These are phyloP conservation scores for Rhorus exstirpatorius DNA, from an alignment of 2,888 invertebrate species.

Conservation along the genomic window DNA sequence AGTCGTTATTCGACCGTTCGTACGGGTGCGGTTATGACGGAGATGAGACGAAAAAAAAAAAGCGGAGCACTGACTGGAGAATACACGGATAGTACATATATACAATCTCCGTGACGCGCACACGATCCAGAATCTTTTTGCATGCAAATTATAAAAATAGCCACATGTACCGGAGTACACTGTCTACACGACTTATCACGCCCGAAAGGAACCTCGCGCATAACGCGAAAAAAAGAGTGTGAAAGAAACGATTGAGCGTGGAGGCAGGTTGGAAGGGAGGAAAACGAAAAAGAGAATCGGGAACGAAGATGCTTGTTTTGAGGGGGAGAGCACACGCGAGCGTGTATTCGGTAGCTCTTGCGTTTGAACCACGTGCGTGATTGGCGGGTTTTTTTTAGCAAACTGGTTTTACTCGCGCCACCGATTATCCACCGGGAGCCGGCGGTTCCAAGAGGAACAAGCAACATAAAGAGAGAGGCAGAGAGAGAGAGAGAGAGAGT, in stretches of 20 bases:
- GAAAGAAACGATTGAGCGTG: constrained; percentile 41
- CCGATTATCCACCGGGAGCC: constrained; percentile 78
- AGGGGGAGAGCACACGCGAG: constrained; percentile 66
- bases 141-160: constrained; percentile 38
- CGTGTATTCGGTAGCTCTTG: constrained; percentile 81
- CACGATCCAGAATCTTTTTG: constrained; percentile 25
- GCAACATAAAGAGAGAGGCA: constrained; percentile 7
- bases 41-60: constrained; percentile 12
- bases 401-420: constrained; percentile 82
- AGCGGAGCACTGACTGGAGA: neutral
- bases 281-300: constrained; percentile 16
- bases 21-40: too few relatives aligned
- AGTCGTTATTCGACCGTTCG: too few relatives aligned
- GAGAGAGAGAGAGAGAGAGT: constrained; percentile 22
- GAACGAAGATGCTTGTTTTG: constrained; percentile 53
- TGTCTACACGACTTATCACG: constrained; percentile 63
- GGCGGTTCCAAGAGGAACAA: constrained; percentile 24
- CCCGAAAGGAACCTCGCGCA: constrained; percentile 45
- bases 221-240: constrained; percentile 58
- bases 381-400: constrained; percentile 83
- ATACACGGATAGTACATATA: constrained; percentile 1
- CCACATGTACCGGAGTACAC: constrained; percentile 31
- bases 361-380: constrained; percentile 74
- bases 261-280: neutral
- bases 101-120: neutral